These are phyloP conservation scores for Rana temporaria DNA, from an alignment of 2,113 vertebrate species.

Conservation along the genomic window DNA sequence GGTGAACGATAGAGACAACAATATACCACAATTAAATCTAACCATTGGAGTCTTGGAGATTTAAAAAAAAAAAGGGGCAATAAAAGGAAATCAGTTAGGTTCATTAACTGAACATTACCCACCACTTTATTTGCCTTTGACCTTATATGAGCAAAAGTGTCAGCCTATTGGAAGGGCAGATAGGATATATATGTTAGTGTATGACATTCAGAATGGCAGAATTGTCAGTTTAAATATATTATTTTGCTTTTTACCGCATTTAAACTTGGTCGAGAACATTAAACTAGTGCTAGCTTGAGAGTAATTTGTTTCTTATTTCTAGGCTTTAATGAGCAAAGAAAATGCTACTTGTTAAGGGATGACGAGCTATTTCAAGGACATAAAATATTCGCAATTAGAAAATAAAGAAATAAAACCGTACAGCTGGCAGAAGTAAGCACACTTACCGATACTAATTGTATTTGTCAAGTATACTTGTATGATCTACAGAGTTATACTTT, in stretches of 20 bases:
- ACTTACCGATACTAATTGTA: too few species aligned
- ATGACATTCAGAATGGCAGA: background rate
- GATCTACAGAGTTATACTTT: too few species aligned
- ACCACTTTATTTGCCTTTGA: background rate
- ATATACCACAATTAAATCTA: too few species aligned
- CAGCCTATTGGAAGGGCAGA: background rate
- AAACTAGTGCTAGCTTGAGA: background rate
- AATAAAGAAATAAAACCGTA: too few species aligned
- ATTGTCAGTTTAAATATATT: background rate
- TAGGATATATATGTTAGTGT: background rate
- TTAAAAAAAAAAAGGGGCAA: too few species aligned
- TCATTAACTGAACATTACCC: background rate
- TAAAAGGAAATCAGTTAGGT: background rate
- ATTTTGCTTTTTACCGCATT: background rate
- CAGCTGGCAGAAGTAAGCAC: too few species aligned
- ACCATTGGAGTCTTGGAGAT: too few species aligned
- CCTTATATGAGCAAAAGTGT: background rate
- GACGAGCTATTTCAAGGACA: background rate
- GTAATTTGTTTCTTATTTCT: background rate
- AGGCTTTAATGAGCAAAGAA: background rate
- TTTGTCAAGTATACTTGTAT: too few species aligned
- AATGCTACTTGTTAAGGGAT: background rate
- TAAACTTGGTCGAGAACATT: background rate
- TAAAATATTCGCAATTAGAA: too few species aligned
- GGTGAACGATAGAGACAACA: too few species aligned